These are phyloP conservation scores for Tapirus terrestris DNA, from an alignment of 2,113 vertebrate species.

Conservation along the genomic window DNA sequence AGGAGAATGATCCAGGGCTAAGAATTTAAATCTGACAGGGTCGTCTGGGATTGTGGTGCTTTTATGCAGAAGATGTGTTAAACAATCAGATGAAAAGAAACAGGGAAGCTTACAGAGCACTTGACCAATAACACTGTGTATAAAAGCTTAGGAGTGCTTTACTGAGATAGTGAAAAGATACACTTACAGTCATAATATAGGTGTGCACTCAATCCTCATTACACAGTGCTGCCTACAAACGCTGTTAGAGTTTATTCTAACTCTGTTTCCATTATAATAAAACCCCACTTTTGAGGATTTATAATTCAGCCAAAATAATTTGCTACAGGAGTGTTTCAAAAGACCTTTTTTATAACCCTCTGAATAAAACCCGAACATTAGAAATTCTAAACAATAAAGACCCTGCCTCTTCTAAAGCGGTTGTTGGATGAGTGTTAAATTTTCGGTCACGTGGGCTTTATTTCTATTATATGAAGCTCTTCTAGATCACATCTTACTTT, in stretches of 20 bases:
- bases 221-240: neutral
- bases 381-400: constrained; percentile 74
- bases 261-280: constrained; percentile 73
- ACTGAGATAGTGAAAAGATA: constrained; percentile 68
- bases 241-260: constrained; percentile 57
- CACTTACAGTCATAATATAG: constrained; percentile 27
- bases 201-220: constrained; percentile 70
- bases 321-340: constrained; percentile 72
- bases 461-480: constrained; percentile 66
- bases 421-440: constrained; percentile 58
- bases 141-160: constrained; percentile 73
- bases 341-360: constrained; percentile 67
- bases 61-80: constrained; percentile 57
- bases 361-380: constrained; percentile 73
- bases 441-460: constrained; percentile 63
- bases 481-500: constrained; percentile 64
- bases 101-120: constrained; percentile 53
- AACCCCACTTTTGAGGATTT: constrained; percentile 68
- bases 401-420: constrained; percentile 61
- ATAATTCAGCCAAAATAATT: constrained; percentile 82
- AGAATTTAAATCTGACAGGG: constrained; percentile 62
- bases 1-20: constrained; percentile 53
- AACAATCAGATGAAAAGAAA: constrained; percentile 76
- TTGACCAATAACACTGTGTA: constrained; percentile 72
- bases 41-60: constrained; percentile 59